Percentiles rank a stretch among this genome's conserved stretches.
phyloP scores from a whole-genome alignment of 2,113 vertebrate genomes.

The Lethenteron camtschaticum region DNA sequence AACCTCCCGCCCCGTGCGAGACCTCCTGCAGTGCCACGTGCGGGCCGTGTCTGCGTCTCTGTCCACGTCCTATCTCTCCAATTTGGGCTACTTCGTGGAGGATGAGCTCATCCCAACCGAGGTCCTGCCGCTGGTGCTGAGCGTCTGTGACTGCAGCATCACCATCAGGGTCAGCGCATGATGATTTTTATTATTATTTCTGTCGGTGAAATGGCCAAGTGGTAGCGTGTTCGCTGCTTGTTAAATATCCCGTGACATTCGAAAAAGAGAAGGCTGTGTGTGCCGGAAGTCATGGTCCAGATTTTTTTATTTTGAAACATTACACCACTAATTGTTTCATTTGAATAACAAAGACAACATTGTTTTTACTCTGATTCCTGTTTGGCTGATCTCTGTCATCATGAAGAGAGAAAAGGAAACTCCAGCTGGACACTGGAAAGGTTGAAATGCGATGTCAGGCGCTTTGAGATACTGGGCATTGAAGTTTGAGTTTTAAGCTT shows the following conservation, averaged over 20 bases:
- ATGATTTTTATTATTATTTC: neutral
- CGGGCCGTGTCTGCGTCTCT: constrained; percentile 32
- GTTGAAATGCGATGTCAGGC: too few relatives aligned
- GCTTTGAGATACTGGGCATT: too few relatives aligned
- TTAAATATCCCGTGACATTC: neutral
- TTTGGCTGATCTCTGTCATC: too few relatives aligned
- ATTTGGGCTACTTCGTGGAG: constrained; percentile 66
- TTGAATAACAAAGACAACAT: too few relatives aligned
- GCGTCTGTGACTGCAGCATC: constrained; percentile 38
- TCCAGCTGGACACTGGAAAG: too few relatives aligned
- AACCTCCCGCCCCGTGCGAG: constrained; percentile 33
- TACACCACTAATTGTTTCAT: neutral
- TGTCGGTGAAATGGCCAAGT: neutral
- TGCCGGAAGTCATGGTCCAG: neutral
- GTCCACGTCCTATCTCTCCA: constrained; percentile 40
- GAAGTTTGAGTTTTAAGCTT: too few relatives aligned
- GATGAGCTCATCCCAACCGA: constrained; percentile 48
- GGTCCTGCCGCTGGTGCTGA: constrained; percentile 53
- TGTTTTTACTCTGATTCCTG: too few relatives aligned
- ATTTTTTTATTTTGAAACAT: constrained; percentile 1
- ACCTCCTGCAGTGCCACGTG: constrained; percentile 40
- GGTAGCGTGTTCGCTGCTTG: neutral
- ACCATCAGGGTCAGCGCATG: constrained; percentile 38
- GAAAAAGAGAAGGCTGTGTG: neutral
- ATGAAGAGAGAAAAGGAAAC: too few relatives aligned